Base-by-base conservation (phyloP, 2,797 vertebrate species). In the Chelon labrosus region DNA sequence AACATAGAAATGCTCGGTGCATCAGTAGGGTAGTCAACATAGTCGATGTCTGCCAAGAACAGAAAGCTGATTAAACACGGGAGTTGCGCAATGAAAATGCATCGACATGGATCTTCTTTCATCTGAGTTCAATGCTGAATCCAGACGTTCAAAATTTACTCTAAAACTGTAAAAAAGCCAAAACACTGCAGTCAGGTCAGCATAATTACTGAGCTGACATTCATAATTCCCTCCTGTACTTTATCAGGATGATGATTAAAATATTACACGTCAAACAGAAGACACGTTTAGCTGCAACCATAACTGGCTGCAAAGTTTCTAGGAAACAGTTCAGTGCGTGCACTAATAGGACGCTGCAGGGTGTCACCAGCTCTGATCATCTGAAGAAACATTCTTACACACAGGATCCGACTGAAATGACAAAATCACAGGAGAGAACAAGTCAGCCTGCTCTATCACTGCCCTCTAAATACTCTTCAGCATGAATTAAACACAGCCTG, bases 1-100 rank as follows among this genome's bases (percentile, higher is more conserved):
- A 60, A 19, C 66, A 1, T 19, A 6, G 10, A 0, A 0, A 5
- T 0, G 0, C 0, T 0, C 1, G 46, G 22, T 22, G 46, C 6
- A 0, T 77, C 80, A 1, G 77, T 64, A 22, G 69, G 44, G 4
- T 70, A n/a, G 4, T 70, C 49, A 3, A 22, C 60, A 42, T 85
- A 84, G 3, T 85, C 78, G 6, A 73, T 19, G 8, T 80, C 50
- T 70, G 74, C 53, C 31, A 64, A 66, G 44, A 57, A 69, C 16
- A 85, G 20, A 66, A 35, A 70, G 25, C 9, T 10, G 42, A 25
- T 69, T 25, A 44, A 47, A 62, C 4, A 46, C 27, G 10, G 38
- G 20, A 13, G 11, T 42, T 22, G 31, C 12, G 25, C 19, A 47
- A 37, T 11, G 44, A n/a, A 27, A 16, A 59, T 10, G 20, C 6